Percentiles rank a stretch among this genome's conserved stretches.
Evolutionary conservation across 2,797 vertebrate genomes (phyloP).

Genomic region (Thamnophis elegans): DNA sequence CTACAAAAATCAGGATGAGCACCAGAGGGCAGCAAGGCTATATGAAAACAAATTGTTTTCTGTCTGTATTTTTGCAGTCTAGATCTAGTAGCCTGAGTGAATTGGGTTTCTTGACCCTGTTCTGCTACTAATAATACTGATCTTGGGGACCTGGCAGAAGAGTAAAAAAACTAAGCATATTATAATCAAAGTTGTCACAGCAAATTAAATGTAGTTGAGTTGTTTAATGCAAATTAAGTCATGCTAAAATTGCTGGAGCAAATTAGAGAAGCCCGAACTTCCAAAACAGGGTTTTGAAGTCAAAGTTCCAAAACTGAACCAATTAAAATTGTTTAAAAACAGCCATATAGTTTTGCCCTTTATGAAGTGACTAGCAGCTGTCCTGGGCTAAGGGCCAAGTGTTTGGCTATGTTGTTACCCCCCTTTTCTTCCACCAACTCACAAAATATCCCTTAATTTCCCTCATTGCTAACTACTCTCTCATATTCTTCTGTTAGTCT

Average conservation of each 20-base stretch:
- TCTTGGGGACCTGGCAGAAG: background rate
- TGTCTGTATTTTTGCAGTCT: background rate
- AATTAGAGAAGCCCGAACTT: conserved; percentile 10
- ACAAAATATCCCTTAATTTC: background rate
- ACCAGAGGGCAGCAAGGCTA: background rate
- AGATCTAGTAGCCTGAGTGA: background rate
- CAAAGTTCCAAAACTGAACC: conserved; percentile 15
- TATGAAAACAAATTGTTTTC: background rate
- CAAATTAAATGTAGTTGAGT: conserved; percentile 20
- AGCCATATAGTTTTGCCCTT: background rate
- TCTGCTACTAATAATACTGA: background rate
- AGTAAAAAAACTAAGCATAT: background rate
- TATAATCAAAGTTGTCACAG: conserved; percentile 18
- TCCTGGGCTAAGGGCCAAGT: conserved; percentile 5
- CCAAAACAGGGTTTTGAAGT: conserved; percentile 1
- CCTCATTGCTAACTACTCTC: background rate
- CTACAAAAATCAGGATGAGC: background rate
- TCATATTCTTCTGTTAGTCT: background rate
- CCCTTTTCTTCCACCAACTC: background rate
- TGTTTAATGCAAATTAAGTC: conserved; percentile 22
- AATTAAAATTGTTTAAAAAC: conserved; percentile 16
- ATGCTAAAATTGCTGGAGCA: conserved; percentile 13
- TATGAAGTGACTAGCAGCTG: background rate
- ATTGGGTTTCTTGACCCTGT: background rate
- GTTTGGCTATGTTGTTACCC: background rate